These are phyloP conservation scores for Cancer borealis DNA, from an alignment of 2,888 invertebrate genomes.

Conservation along the genomic window DNA sequence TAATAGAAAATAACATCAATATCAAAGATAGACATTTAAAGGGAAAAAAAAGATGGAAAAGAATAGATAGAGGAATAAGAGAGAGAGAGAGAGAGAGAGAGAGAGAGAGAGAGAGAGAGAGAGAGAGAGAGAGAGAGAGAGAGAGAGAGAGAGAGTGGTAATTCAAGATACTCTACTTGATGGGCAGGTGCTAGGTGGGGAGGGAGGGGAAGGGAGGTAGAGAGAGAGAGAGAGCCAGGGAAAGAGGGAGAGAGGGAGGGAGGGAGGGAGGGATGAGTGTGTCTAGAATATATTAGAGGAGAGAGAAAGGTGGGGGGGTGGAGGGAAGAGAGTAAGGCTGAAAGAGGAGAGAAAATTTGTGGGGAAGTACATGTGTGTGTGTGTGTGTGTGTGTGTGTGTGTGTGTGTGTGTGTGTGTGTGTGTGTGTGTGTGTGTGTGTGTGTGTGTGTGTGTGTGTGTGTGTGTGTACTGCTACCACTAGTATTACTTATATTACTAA, in stretches of 20 bases:
- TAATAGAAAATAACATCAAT: neutral
- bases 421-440: neutral
- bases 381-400: conserved; percentile 20
- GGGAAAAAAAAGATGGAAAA: neutral
- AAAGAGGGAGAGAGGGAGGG: conserved; percentile 31
- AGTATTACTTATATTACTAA: neutral
- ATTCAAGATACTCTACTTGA: neutral
- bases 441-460: neutral
- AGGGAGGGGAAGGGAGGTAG: neutral
- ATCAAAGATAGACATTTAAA: neutral
- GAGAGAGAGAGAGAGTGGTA: conserved; percentile 6
- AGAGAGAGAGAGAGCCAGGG: neutral
- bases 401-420: conserved; percentile 3
- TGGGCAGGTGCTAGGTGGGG: neutral
- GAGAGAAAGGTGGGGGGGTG: conserved; percentile 8
- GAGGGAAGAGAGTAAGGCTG: neutral
- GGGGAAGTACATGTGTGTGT: neutral
- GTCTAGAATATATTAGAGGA: neutral
- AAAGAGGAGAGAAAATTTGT: neutral
- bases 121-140: neutral
- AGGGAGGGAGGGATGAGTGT: neutral
- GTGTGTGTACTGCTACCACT: neutral
- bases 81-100: neutral
- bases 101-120: neutral
- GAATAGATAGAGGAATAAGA: neutral